Percentiles rank a stretch among this genome's conserved stretches.
Evolutionary conservation across 2,113 vertebrate species (phyloP).

Genomic region (Gallinago jamesoni): DNA sequence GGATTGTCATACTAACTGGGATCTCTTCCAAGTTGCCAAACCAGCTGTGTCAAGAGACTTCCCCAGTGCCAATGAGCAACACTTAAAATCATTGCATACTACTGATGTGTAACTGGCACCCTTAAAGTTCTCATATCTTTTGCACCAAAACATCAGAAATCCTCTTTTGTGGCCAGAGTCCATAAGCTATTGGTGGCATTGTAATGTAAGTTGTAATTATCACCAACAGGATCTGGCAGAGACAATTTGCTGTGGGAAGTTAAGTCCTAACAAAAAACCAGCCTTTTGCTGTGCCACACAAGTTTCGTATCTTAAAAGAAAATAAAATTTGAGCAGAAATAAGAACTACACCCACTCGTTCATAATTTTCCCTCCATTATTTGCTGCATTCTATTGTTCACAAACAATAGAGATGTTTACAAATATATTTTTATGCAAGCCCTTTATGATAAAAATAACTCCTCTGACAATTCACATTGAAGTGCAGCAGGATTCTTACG

Average conservation of each 20-base stretch:
- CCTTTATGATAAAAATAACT: constrained; percentile 48
- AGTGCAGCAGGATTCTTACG: background rate
- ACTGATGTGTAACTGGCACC: background rate
- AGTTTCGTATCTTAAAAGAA: constrained; percentile 8
- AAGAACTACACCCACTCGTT: background rate
- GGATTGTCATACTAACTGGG: background rate
- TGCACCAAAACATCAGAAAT: background rate
- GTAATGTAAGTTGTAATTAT: background rate
- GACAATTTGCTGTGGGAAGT: background rate
- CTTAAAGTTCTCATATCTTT: background rate
- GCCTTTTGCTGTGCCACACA: background rate
- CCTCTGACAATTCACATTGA: background rate
- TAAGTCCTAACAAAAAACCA: background rate
- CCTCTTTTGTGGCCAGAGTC: background rate
- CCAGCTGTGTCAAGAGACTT: background rate
- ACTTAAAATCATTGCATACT: background rate
- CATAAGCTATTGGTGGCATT: background rate
- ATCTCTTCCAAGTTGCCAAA: background rate
- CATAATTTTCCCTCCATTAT: constrained; percentile 39
- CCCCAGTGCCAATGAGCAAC: background rate
- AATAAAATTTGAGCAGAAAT: background rate
- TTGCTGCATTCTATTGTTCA: constrained; percentile 36
- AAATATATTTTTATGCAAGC: constrained; percentile 20
- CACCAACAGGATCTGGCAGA: background rate
- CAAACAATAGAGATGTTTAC: constrained; percentile 42